These are phyloP conservation scores for Drosophila mulleri DNA, from an alignment of 2,888 invertebrate genomes.

Conservation along the genomic window DNA sequence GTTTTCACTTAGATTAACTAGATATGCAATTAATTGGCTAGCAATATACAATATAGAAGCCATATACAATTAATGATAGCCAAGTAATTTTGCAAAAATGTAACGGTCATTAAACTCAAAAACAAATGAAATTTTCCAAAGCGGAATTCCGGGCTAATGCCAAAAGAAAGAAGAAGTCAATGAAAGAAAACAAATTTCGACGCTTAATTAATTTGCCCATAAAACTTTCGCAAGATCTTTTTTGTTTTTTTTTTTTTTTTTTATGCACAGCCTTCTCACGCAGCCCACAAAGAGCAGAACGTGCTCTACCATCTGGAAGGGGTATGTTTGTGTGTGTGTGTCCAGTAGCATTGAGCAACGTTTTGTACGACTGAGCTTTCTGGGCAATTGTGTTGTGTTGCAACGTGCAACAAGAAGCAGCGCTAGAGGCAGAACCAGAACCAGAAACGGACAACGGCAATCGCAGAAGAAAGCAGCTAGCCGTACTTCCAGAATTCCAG, in stretches of 20 bases:
- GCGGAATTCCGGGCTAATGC: conserved; percentile 58
- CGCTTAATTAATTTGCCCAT: conserved; percentile 68
- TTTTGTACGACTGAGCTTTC: conserved; percentile 41
- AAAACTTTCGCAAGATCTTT: conserved; percentile 69
- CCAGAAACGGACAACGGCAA: conserved; percentile 15
- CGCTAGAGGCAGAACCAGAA: conserved; percentile 22
- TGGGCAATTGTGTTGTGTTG: conserved; percentile 46
- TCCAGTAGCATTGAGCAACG: conserved; percentile 62
- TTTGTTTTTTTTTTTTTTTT: background rate
- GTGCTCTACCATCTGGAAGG: conserved; percentile 32
- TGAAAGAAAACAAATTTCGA: conserved; percentile 46
- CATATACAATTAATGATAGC: conserved; percentile 16
- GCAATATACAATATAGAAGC: conserved; percentile 12
- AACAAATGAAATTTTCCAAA: conserved; percentile 58
- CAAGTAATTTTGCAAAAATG: conserved; percentile 55
- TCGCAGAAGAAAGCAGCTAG: conserved; percentile 7
- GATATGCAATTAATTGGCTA: conserved; percentile 21
- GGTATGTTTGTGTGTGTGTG: conserved; percentile 26
- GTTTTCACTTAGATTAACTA: conserved; percentile 7
- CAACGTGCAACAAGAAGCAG: conserved; percentile 40
- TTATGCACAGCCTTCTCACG: conserved; percentile 44
- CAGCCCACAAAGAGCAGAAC: conserved; percentile 40
- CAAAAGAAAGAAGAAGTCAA: conserved; percentile 52
- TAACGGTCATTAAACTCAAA: conserved; percentile 69
- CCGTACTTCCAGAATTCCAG: conserved; percentile 16